Percentiles rank a stretch among this genome's conserved stretches.
Conservation (phyloP, 2,888 invertebrate species). For the Drosophila anomalata region DNA sequence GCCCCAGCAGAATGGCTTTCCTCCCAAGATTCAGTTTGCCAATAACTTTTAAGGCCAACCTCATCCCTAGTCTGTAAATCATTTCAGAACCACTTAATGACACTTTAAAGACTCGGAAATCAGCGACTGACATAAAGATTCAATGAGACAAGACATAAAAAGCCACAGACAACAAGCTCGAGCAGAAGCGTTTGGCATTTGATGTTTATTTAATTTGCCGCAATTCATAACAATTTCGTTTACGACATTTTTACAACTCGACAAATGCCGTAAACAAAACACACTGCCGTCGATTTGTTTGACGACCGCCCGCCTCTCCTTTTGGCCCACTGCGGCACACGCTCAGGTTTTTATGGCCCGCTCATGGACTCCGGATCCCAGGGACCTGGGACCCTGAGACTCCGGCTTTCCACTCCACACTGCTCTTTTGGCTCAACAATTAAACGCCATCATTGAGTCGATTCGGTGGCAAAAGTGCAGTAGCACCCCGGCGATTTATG, state of each 20-base stretch:
- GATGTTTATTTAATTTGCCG: conserved; percentile 78
- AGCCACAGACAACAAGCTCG: conserved; percentile 21
- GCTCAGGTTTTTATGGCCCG: conserved; percentile 49
- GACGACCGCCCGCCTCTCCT: conserved; percentile 27
- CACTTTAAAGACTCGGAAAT: conserved; percentile 68
- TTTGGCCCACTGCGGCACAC: conserved; percentile 31
- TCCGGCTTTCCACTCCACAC: conserved; percentile 28
- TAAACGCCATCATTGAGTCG: conserved; percentile 57
- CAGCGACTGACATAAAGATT: conserved; percentile 41
- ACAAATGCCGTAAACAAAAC: conserved; percentile 66
- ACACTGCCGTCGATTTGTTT: conserved; percentile 61
- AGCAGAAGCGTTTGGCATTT: conserved; percentile 64
- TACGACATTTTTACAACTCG: conserved; percentile 78
- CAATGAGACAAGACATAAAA: conserved; percentile 56
- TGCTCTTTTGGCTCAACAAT: conserved; percentile 53
- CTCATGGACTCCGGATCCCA: conserved; percentile 4
- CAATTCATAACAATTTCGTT: conserved; percentile 80
- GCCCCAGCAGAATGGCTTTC: conserved; percentile 48
- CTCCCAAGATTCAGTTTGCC: conserved; percentile 27
- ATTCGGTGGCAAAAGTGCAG: conserved; percentile 52
- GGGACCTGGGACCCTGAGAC: not conserved
- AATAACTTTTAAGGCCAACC: conserved; percentile 2
- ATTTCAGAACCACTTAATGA: conserved; percentile 54
- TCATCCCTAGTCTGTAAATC: conserved; percentile 13
- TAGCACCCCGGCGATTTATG: conserved; percentile 66